A percentile compares a stretch with the other conserved stretches of the same genome.
Conservation (phyloP, 2,797 vertebrate genomes). For the Myotis planiceps region DNA sequence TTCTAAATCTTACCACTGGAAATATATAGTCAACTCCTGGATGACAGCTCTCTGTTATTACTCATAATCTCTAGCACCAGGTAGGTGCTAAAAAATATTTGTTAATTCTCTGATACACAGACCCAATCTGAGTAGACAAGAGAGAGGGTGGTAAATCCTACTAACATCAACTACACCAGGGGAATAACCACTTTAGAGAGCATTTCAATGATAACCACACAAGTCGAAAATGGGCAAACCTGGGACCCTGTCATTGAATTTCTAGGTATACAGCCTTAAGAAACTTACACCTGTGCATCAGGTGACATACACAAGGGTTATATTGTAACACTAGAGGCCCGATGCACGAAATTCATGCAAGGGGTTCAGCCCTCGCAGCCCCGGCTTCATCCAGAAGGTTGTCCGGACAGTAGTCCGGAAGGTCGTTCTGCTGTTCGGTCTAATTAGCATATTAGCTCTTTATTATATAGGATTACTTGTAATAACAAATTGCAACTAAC, state of each 20-base stretch:
- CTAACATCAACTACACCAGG: background rate
- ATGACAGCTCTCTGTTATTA: background rate
- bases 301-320: background rate
- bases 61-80: background rate
- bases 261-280: background rate
- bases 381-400: too few species aligned
- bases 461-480: background rate
- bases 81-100: background rate
- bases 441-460: too few species aligned
- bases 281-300: background rate
- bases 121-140: background rate
- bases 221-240: background rate
- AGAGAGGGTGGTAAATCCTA: background rate
- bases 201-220: background rate
- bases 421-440: too few species aligned
- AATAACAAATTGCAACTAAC: background rate
- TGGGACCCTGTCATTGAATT: background rate
- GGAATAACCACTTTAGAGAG: background rate
- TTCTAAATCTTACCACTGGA: background rate
- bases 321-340: background rate
- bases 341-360: too few species aligned
- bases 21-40: background rate
- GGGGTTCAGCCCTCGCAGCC: too few species aligned
- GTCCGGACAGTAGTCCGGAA: too few species aligned
- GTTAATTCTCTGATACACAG: background rate